Evolutionary conservation across 2,113 vertebrate genomes (phyloP).

Genomic region (Ovis canadensis): DNA sequence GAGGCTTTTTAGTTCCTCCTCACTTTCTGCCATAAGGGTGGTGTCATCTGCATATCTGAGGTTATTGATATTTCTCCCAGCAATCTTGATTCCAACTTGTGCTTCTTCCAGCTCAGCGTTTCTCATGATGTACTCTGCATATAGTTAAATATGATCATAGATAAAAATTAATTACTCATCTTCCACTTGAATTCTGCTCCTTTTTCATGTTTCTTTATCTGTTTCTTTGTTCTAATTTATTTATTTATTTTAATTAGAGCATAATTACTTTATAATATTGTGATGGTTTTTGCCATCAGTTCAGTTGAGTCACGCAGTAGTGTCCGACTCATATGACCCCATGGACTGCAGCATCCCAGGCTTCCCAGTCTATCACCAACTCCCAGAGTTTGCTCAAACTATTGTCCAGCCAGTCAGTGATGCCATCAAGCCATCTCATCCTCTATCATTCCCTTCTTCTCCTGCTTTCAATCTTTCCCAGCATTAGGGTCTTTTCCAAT

Average conservation of each 20-base stretch:
- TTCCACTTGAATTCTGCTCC: not conserved
- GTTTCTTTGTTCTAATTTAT: not conserved
- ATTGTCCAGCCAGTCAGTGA: not conserved
- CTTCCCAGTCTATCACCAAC: not conserved
- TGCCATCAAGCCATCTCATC: not conserved
- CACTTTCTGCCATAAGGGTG: too few species aligned
- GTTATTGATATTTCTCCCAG: too few species aligned
- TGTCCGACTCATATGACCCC: not conserved
- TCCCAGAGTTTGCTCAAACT: not conserved
- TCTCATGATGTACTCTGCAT: too few species aligned
- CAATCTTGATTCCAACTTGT: too few species aligned
- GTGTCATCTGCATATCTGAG: too few species aligned
- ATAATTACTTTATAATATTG: not conserved
- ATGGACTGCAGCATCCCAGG: not conserved
- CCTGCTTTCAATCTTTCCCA: not conserved
- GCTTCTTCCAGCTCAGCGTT: too few species aligned
- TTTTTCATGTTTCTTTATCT: not conserved
- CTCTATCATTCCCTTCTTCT: not conserved
- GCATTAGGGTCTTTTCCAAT: not conserved
- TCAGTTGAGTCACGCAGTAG: not conserved
- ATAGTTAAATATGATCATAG: not conserved
- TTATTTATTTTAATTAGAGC: not conserved
- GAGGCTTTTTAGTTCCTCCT: too few species aligned
- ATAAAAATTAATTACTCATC: not conserved
- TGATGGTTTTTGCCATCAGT: not conserved